Evolutionary conservation across 2,888 invertebrate genomes (phyloP).

Genomic region (Gymnocheta viridis): DNA sequence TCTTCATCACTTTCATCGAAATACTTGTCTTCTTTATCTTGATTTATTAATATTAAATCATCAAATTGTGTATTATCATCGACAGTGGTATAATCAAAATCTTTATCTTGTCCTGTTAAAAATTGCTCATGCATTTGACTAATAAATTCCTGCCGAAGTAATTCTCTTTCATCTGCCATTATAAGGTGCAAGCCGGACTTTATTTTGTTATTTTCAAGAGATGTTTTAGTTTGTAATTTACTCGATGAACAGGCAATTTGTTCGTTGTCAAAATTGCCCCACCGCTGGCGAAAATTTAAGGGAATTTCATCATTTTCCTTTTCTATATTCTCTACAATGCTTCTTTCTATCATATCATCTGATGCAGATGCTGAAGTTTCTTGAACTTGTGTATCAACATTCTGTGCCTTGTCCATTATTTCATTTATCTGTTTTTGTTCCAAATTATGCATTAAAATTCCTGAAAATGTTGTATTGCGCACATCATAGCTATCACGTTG

Average conservation of each 20-base stretch:
- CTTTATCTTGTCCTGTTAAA: slow-evolving; percentile 89
- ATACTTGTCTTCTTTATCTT: slow-evolving; percentile 94
- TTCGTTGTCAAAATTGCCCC: slow-evolving; percentile 84
- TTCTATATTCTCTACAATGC: neutral
- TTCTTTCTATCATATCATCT: neutral
- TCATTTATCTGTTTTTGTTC: slow-evolving; percentile 88
- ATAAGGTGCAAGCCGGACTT: slow-evolving; percentile 79
- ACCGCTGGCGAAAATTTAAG: slow-evolving; percentile 80
- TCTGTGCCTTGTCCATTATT: slow-evolving; percentile 80
- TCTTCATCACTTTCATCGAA: slow-evolving; percentile 92
- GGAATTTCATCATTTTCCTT: slow-evolving; percentile 75
- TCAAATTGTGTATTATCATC: slow-evolving; percentile 93
- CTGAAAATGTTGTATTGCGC: slow-evolving; percentile 85
- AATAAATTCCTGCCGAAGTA: slow-evolving; percentile 90
- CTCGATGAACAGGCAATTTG: slow-evolving; percentile 76
- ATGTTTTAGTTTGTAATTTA: slow-evolving; percentile 35
- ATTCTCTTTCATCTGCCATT: slow-evolving; percentile 84
- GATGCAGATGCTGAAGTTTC: neutral
- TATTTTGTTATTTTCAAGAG: neutral
- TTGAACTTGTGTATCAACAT: slow-evolving; percentile 79
- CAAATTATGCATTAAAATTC: slow-evolving; percentile 90
- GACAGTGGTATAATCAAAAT: slow-evolving; percentile 91
- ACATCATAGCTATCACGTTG: slow-evolving; percentile 85
- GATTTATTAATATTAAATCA: slow-evolving; percentile 86
- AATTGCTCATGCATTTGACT: slow-evolving; percentile 93